Percentiles rank a stretch among this genome's conserved stretches.
phyloP scores from a whole-genome alignment of 2,113 vertebrate genomes.

The Brachirus orientalis region DNA sequence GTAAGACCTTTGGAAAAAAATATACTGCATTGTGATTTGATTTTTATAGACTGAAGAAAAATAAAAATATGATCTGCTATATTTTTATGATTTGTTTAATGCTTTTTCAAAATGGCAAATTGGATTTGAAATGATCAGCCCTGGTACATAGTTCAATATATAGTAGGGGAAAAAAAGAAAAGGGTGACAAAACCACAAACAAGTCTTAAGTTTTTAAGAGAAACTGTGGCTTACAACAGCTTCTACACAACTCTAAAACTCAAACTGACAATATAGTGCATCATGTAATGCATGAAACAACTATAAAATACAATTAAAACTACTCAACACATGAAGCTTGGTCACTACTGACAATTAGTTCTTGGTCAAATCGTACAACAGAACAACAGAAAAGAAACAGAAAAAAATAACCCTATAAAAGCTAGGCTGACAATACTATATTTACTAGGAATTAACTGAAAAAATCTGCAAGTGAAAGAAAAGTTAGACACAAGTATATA shows the following conservation, averaged over 20 bases:
- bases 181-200: not conserved
- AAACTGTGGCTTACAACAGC: not conserved
- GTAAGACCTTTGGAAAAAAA: too few species aligned
- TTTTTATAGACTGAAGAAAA: too few species aligned
- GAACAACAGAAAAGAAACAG: not conserved
- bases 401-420: not conserved
- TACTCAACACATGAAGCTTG: not conserved
- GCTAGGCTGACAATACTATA: not conserved
- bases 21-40: too few species aligned
- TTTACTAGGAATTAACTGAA: not conserved
- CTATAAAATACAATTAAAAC: not conserved
- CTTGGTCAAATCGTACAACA: not conserved
- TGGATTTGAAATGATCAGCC: too few species aligned
- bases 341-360: not conserved
- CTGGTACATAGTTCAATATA: not conserved
- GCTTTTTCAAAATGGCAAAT: too few species aligned
- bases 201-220: too few species aligned
- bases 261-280: not conserved
- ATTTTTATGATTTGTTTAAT: too few species aligned
- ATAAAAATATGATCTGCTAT: too few species aligned
- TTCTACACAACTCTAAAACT: not conserved
- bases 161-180: not conserved
- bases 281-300: not conserved
- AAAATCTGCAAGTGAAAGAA: slow-evolving; percentile 10
- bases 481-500: slow-evolving; percentile 24